Evolutionary conservation across 2,113 vertebrate genomes (phyloP), one percentile per base, ranked within the genome.

Genomic region (Oncorhynchus clarkii): DNA sequence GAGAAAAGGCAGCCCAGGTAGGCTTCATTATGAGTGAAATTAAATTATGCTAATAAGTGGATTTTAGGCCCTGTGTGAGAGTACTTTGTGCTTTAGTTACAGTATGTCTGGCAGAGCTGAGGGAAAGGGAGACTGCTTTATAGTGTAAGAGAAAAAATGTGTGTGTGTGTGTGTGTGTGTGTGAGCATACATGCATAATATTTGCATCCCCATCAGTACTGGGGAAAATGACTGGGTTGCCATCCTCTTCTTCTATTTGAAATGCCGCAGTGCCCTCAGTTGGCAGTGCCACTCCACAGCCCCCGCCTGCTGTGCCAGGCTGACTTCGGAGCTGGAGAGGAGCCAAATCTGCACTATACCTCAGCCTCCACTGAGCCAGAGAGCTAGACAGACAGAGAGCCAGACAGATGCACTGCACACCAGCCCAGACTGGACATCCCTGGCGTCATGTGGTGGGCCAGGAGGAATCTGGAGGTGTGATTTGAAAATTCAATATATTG

Each of bases 231-330:
- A 66, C 73, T 82, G 16, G 59, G 66, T 9, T 29, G 45, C 49
- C 68, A 69, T 62, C 22, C n/a, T 51, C 49, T 67, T 48, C 67
- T 45, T 71, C 39, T 72, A 78, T 80, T 74, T 74, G 57, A 80
- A 85, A 85, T 85, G 83, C 83, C 70, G 83, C 80, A 85, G 83
- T 85, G 83, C 80, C 80, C 83, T 80, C 80, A 78, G 72, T 76
- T 82, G 80, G 80, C 67, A 81, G 75, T 85, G 83, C 80, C 83
- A 82, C 77, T 85, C 60, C 75, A 69, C 77, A n/a, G 72, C 80
- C 81, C 74, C 73, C 72, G 74, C 71, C 77, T 77, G 78, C 76
- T 74, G 72, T 80, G 78, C 78, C 78, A 82, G 66, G 75, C 80
- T 80, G 80, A 75, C 74, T 85, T 77, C 65, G 76, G 72, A 75